Evolutionary conservation across 2,113 vertebrate genomes (phyloP), one percentile per base, ranked within the genome.

Genomic region (Labrus mixtus): DNA sequence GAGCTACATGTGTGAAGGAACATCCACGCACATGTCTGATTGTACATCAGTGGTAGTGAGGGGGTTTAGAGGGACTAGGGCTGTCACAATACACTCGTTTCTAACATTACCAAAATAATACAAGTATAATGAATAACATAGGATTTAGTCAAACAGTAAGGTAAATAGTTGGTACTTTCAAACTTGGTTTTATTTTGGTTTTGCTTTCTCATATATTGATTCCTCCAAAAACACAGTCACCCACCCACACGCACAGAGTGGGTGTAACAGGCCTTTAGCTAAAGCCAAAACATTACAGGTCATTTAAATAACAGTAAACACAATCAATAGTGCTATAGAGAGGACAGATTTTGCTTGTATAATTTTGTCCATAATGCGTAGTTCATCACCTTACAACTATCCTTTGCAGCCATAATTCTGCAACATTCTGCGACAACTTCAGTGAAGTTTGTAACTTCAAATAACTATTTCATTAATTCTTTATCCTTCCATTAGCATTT

Each of bases 1-100:
- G n/a, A 22, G 19, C 25, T 54, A 16, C 19, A 56, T 64, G 10
- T 50, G 46, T 59, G 36, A 65, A 19, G 9, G 25, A 36, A 55
- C 51, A 59, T 78, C 58, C 50, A 68, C 68, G 74, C 68, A 82
- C 6, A 1, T 20, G 41, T 22, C 68, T 72, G 12, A 56, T 17
- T 46, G 54, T 63, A 50, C 78, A 80, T 51, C 51, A n/a, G 59
- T 11, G 53, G 36, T 11, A 3, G 15, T 12, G 9, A 50, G 29
- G 53, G 62, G 33, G 19, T 36, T 48, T 68, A 43, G 4, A 37
- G 36, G 2, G 57, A 68, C 62, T 20, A 73, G 66, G 8, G 66
- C 1, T 73, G 69, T 73, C 69, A 73, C 63, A 7, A 81, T 76
- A 17, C 46, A 53, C 20, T 41, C 51, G 33, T 11, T 46, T 58